Base-by-base conservation (phyloP, 2,797 vertebrate genomes). In the Adrianichthys oophorus region DNA sequence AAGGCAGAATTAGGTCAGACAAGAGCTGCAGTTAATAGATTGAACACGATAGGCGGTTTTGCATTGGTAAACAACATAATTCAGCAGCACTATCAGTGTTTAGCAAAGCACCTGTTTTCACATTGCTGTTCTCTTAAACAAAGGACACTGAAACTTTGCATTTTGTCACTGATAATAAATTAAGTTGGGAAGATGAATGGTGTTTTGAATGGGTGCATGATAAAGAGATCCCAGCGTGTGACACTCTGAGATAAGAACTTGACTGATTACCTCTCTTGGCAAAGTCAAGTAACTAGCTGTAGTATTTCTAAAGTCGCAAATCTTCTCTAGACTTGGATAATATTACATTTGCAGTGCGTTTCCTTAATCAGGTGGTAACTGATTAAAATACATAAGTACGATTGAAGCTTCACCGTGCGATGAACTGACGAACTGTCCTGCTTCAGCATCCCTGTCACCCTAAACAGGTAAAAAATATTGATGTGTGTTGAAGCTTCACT, bases 131-230 rank as follows among this genome's bases (percentile, higher is more conserved):
- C 71, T 72, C 72, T 89, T 86, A 80, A 88, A 82, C 80, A 79
- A 65, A 69, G 4, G 72, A 72, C 62, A 80, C 74, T 18, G 54
- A 57, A 73, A 80, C 79, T 89, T 82, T 86, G 87, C 89, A 89
- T 91, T 89, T 91, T 90, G 89, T 91, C 88, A 70, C 72, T 29
- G 60, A 77, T 83, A 82, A 82, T 83, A 78, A 89, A 89, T 87
- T 88, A 85, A 85, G 84, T 59, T 61, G 68, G 60, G 86, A 91
- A 91, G 91, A 93, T 78, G 82, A 91, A 92, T 91, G 87, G 87
- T 89, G 89, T 88, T 92, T 92, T 92, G 90, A 88, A 91, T 90
- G 81, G 86, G 84, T 90, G 90, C 89, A 87, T 89, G 90, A 92
- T 92, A 92, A 91, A 90, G 87, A 90, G 85, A 86, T 89, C 75